Percentiles rank a stretch among this genome's conserved stretches.
Evolutionary conservation across 2,888 invertebrate genomes (phyloP).

Genomic region (Rhopalosiphum nymphaeae): DNA sequence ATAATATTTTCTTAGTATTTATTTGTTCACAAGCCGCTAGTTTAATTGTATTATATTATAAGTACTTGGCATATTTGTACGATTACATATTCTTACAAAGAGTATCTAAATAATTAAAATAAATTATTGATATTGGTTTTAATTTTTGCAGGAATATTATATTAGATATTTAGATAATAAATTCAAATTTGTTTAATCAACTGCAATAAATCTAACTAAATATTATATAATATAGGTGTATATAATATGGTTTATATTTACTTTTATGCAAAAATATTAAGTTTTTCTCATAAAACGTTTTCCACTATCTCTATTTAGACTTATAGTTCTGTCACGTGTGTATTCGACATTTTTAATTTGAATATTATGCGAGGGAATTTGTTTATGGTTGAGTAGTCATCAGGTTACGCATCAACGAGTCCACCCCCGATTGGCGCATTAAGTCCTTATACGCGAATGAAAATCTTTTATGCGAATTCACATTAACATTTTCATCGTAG

Average conservation of each 20-base stretch:
- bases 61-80: not conserved
- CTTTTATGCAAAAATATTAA: not conserved
- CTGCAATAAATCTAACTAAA: not conserved
- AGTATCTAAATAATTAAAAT: not conserved
- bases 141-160: not conserved
- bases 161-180: not conserved
- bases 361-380: constrained; percentile 64
- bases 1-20: not conserved
- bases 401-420: constrained; percentile 58
- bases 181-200: not conserved
- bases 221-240: not conserved
- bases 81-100: not conserved
- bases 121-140: not conserved
- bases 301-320: not conserved
- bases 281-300: constrained; percentile 25
- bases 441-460: constrained; percentile 38
- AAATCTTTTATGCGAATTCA: constrained; percentile 63
- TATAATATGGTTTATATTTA: not conserved
- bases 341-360: constrained; percentile 61
- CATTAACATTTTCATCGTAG: constrained; percentile 62
- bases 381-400: constrained; percentile 45
- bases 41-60: not conserved
- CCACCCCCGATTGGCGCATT: constrained; percentile 31
- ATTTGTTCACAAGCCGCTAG: not conserved
- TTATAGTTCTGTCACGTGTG: constrained; percentile 50